Percentiles rank a stretch among this genome's conserved stretches.
Evolutionary conservation across 2,797 vertebrate genomes (phyloP).

Genomic region (Gymnocypris eckloni): DNA sequence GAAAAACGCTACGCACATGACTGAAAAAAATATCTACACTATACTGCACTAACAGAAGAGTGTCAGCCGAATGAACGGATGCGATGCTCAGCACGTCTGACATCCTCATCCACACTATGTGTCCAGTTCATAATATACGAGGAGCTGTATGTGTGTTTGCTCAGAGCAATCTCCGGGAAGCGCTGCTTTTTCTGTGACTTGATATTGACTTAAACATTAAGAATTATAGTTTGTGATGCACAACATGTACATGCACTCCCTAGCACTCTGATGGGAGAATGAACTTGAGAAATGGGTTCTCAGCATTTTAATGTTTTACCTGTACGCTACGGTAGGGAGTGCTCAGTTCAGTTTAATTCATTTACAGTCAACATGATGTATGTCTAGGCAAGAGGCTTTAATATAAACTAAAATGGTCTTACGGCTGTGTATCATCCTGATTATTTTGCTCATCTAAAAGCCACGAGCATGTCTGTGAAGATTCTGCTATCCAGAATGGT

Average conservation of each 20-base stretch:
- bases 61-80: slow-evolving; percentile 45
- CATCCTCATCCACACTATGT: slow-evolving; percentile 35
- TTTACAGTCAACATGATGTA: slow-evolving; percentile 33
- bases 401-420: slow-evolving; percentile 21
- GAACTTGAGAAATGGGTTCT: slow-evolving; percentile 46
- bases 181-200: neutral
- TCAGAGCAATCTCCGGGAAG: slow-evolving; percentile 7
- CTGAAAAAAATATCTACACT: slow-evolving; percentile 32
- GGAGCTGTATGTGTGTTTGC: neutral
- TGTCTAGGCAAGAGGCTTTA: slow-evolving; percentile 10
- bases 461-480: neutral
- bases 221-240: slow-evolving; percentile 8
- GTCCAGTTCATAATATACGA: slow-evolving; percentile 34
- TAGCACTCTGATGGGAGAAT: slow-evolving; percentile 17
- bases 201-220: slow-evolving; percentile 44
- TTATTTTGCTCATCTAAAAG: neutral
- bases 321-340: slow-evolving; percentile 15
- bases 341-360: slow-evolving; percentile 36
- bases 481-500: neutral
- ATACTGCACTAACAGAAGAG: slow-evolving; percentile 60
- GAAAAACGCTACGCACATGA: slow-evolving; percentile 49
- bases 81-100: slow-evolving; percentile 18
- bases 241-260: slow-evolving; percentile 20
- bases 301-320: slow-evolving; percentile 32
- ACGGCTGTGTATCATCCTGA: neutral